These are phyloP conservation scores for Suncus etruscus DNA, from an alignment of 2,113 vertebrate species.

Conservation along the genomic window DNA sequence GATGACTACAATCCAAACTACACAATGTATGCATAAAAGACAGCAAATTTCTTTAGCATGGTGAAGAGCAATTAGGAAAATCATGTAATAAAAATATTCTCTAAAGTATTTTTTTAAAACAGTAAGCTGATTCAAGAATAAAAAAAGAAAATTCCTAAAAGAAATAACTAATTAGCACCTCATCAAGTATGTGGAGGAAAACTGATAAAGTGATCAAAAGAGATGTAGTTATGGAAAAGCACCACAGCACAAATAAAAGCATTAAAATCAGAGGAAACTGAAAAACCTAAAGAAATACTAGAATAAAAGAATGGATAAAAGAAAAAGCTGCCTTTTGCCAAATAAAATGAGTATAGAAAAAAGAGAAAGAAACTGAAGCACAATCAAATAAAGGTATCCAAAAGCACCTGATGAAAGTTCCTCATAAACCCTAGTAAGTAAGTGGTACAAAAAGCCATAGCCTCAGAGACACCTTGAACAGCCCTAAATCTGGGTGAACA, in stretches of 20 bases:
- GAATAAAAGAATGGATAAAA: background rate
- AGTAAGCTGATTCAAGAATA: constrained; percentile 4
- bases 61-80: background rate
- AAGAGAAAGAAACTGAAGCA: background rate
- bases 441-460: too few relatives aligned
- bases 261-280: constrained; percentile 37
- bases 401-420: background rate
- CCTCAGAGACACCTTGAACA: too few relatives aligned
- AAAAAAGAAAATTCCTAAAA: constrained; percentile 20
- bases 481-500: too few relatives aligned
- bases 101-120: background rate
- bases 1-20: too few relatives aligned
- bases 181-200: background rate
- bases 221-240: constrained; percentile 27
- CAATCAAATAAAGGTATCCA: background rate
- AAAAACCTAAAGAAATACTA: background rate
- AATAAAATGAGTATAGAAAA: background rate
- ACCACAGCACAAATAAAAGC: constrained; percentile 45
- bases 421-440: too few relatives aligned
- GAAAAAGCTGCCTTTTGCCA: background rate
- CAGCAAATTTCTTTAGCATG: background rate
- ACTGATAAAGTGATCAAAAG: constrained; percentile 7
- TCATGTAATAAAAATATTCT: background rate
- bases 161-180: constrained; percentile 16
- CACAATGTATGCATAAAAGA: too few relatives aligned